Evolutionary conservation across 2,797 vertebrate genomes (phyloP).

Genomic region (Tadarida brasiliensis): DNA sequence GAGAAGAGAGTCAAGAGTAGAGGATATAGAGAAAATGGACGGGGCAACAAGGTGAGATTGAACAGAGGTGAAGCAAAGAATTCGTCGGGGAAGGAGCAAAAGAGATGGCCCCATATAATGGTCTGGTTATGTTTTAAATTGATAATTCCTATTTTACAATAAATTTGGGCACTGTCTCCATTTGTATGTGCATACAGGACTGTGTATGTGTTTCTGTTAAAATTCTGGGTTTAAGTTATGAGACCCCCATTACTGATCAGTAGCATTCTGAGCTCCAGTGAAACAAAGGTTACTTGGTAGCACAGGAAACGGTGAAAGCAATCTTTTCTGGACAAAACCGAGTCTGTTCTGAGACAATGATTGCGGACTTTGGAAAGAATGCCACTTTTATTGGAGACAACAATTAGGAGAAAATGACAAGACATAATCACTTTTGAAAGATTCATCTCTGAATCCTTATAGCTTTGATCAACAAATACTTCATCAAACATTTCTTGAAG

Average conservation of each 20-base stretch:
- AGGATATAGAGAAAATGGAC: background rate
- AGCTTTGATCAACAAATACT: conserved; percentile 18
- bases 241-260: conserved; percentile 21
- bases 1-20: background rate
- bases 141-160: conserved; percentile 50
- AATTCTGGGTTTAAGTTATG: conserved; percentile 34
- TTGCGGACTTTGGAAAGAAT: conserved; percentile 19
- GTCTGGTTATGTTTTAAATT: conserved; percentile 21
- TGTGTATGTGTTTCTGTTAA: background rate
- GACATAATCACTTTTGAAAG: background rate
- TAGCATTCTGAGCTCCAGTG: conserved; percentile 17
- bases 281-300: conserved; percentile 48
- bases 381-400: background rate
- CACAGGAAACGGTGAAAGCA: conserved; percentile 38
- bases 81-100: background rate
- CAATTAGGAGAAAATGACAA: conserved; percentile 39
- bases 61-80: background rate
- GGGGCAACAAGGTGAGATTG: background rate
- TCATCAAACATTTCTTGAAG: conserved; percentile 45
- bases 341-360: conserved; percentile 50
- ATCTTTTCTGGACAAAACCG: conserved; percentile 47
- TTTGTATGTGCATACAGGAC: background rate
- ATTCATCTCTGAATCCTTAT: conserved; percentile 36
- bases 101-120: conserved; percentile 25
- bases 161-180: conserved; percentile 2